These are phyloP conservation scores for Zosterops hypoxanthus DNA, from an alignment of 2,113 vertebrate species.

Conservation along the genomic window DNA sequence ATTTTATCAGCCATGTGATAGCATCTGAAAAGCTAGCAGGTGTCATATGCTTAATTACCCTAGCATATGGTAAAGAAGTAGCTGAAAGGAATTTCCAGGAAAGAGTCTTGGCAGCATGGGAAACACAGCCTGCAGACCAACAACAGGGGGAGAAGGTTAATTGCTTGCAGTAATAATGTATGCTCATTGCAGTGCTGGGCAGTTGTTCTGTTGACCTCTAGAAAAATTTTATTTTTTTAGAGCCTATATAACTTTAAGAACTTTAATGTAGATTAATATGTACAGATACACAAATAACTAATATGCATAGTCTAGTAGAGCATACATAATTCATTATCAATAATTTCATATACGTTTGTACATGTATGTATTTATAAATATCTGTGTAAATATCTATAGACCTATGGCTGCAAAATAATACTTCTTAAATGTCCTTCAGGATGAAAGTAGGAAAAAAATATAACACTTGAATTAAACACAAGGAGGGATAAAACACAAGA, in stretches of 20 bases:
- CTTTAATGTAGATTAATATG: background rate
- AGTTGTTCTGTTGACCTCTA: background rate
- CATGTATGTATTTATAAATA: background rate
- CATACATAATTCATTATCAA: background rate
- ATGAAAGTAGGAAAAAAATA: background rate
- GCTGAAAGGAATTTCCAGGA: background rate
- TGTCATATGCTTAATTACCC: background rate
- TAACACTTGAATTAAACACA: background rate
- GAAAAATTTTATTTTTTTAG: background rate
- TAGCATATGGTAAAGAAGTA: constrained; percentile 11
- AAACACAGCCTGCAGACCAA: background rate
- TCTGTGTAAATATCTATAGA: background rate
- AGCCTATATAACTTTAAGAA: background rate
- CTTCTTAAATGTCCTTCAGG: background rate
- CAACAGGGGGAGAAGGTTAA: background rate
- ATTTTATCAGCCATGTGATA: constrained; percentile 8
- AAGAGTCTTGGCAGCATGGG: background rate
- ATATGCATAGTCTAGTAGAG: background rate
- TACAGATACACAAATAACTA: background rate
- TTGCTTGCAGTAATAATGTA: background rate
- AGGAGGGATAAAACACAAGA: background rate
- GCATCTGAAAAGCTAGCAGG: background rate
- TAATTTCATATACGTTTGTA: background rate
- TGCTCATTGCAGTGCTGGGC: background rate
- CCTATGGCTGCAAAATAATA: background rate